These are phyloP conservation scores for Drosophila arawakana DNA, from an alignment of 1,140 invertebrate species.

Conservation along the genomic window DNA sequence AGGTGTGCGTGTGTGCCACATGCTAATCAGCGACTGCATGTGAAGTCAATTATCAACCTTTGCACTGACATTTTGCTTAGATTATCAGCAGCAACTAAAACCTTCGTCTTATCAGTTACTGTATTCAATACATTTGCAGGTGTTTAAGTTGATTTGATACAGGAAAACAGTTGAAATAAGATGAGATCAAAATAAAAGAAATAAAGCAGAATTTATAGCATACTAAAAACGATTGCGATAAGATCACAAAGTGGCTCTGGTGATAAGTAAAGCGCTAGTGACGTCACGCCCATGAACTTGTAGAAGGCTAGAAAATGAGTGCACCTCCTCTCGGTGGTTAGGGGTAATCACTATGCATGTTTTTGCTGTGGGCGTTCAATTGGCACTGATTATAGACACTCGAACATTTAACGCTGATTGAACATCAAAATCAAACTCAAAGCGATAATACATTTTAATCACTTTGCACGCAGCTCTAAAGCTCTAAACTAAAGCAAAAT, in stretches of 20 bases:
- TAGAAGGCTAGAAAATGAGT: neutral
- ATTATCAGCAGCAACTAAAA: conserved; percentile 26
- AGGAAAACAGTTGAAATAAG: neutral
- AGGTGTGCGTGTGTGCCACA: conserved; percentile 6
- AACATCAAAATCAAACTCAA: conserved; percentile 24
- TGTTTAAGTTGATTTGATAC: neutral
- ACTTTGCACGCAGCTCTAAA: neutral
- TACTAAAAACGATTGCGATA: conserved; percentile 15
- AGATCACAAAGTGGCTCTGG: neutral
- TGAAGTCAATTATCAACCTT: conserved; percentile 39
- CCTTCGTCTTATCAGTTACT: conserved; percentile 18
- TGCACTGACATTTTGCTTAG: conserved; percentile 39
- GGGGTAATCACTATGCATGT: neutral
- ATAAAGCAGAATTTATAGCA: neutral
- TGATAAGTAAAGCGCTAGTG: conserved; percentile 28
- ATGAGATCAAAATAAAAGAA: conserved; percentile 14
- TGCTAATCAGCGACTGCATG: conserved; percentile 37
- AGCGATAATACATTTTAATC: conserved; percentile 6
- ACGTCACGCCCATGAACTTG: conserved; percentile 48
- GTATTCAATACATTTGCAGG: neutral
- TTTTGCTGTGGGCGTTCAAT: neutral
- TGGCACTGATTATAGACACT: conserved; percentile 27
- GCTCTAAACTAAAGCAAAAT: neutral
- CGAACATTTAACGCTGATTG: conserved; percentile 20
- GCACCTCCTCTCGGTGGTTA: neutral